Base-by-base conservation (phyloP, 1,140 invertebrate species). In the Penaeus indicus region DNA sequence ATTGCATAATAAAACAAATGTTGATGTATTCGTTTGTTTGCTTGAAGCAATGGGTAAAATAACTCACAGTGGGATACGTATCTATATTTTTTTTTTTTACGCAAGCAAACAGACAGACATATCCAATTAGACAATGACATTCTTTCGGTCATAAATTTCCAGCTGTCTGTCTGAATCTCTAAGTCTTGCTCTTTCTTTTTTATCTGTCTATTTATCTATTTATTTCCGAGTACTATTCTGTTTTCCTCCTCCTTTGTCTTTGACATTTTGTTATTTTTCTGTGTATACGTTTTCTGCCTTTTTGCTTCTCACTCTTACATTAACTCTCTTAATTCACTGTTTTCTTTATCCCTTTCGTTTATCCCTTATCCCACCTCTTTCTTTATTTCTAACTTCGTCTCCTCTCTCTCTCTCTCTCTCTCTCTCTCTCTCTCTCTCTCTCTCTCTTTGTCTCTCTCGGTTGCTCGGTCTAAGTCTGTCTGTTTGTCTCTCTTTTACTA, bases 361-460 rank as follows among this genome's bases (percentile, higher is more conserved):
- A 1, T 5, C 25, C 27, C 75, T 27, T 27, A 19, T 13, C 5
- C 21, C 19, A 18, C 3, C 75, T 27, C 19, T 8, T n/a, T n/a
- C 32, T n/a, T n/a, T 8, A 32, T 60, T 8, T 7, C 79, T 18
- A 32, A 5, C 27, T 21, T 47, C 0, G 10, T 21, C 60, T n/a
- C 42, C 8, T n/a, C 79, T 54, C 79, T 18, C 21, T 54, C 79
- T 18, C 79, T 81, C 47, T 19, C 47, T 18, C 79, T 19, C 80
- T 60, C 80, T 27, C 80, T 25, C 80, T 82, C 54, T 32, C 0
- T 61, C 8, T 61, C 79, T 81, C 79, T 81, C 47, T 60, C 79
- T 81, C 79, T 60, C 32, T 81, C 47, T 10, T 13, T 13, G 3
- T 10, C 11, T 10, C 13, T 10, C 8, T 10, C n/a, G n/a, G n/a